Conservation (phyloP, 2,113 vertebrate species). For the Trinectes maculatus region DNA sequence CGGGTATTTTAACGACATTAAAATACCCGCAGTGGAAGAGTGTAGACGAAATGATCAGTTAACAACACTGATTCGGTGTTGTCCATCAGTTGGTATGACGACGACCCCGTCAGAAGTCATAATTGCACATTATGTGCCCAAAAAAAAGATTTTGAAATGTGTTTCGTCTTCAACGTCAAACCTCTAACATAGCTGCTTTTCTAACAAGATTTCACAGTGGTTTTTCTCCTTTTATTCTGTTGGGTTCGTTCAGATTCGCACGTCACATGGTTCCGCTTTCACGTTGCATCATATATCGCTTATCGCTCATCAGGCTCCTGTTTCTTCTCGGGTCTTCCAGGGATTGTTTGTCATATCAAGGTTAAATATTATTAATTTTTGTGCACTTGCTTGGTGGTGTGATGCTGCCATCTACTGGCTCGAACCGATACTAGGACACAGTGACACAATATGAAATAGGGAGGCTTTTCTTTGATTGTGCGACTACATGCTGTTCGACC, state of each 20-base stretch:
- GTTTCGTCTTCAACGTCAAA: slow-evolving; percentile 41
- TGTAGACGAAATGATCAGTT: too few species aligned
- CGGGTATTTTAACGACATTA: neutral
- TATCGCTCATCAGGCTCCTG: too few species aligned
- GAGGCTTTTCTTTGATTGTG: neutral
- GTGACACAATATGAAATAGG: too few species aligned
- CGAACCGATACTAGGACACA: neutral
- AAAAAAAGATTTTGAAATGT: slow-evolving; percentile 67
- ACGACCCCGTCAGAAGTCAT: neutral
- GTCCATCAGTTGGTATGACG: neutral
- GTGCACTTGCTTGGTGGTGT: slow-evolving; percentile 15
- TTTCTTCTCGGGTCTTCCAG: too few species aligned
- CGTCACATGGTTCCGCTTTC: slow-evolving; percentile 75
- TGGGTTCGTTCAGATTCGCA: slow-evolving; percentile 81
- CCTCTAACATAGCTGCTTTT: slow-evolving; percentile 47
- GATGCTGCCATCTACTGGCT: slow-evolving; percentile 68
- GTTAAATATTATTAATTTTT: too few species aligned
- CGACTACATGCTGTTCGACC: neutral
- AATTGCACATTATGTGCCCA: too few species aligned
- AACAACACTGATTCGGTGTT: too few species aligned
- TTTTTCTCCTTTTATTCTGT: slow-evolving; percentile 20
- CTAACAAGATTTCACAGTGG: slow-evolving; percentile 35
- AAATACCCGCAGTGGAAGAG: slow-evolving; percentile 31
- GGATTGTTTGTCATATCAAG: too few species aligned
- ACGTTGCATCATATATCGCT: slow-evolving; percentile 23